Base-by-base conservation (phyloP, 2,888 invertebrate genomes). In the Charanyca ferruginea region DNA sequence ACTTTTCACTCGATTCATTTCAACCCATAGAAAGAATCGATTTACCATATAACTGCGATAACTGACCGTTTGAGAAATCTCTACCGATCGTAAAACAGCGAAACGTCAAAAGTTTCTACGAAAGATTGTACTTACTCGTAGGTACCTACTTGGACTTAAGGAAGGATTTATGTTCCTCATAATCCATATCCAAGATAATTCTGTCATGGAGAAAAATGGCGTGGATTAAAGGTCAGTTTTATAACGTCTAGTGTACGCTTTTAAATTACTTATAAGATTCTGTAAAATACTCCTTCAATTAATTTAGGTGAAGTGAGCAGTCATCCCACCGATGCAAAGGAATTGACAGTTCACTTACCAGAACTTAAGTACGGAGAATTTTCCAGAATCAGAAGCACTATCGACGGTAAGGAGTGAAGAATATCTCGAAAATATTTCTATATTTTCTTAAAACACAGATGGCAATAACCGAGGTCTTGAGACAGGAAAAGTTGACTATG, bases 161-260 rank as follows among this genome's bases (percentile, higher is more conserved):
- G 70, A 77, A 78, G 72, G 80, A 86, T 86, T 82, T 87, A 86
- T 87, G 83, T 81, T 79, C 77, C 77, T 80, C 80, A 78, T 80
- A 83, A 85, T 85, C 83, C 63, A 66, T 81, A 78, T 84, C 79
- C 79, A 77, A 79, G 72, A 77, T 74, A 65, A 67, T 67, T 53
- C 64, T 66, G 53, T 64, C 60, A 47, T 28, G 32, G 52, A 49
- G 64, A 70, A 54, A 68, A 70, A 73, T 77, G 22, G 45, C 13
- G 8, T 1, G 28, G 49, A 65, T 70, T 70, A 73, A 18, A 59
- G 23, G 44, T 16, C 38, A 48, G 63, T 41, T 67, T 63, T 77
- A 22, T 42, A 35, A 49, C 20, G 25, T 68, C 55, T 64, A 49
- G 42, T 47, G 47, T 49, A 65, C 20, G 23, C 52, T 61, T 55